Conservation (phyloP, 2,797 vertebrate species). For the Periophthalmus magnuspinnatus region DNA sequence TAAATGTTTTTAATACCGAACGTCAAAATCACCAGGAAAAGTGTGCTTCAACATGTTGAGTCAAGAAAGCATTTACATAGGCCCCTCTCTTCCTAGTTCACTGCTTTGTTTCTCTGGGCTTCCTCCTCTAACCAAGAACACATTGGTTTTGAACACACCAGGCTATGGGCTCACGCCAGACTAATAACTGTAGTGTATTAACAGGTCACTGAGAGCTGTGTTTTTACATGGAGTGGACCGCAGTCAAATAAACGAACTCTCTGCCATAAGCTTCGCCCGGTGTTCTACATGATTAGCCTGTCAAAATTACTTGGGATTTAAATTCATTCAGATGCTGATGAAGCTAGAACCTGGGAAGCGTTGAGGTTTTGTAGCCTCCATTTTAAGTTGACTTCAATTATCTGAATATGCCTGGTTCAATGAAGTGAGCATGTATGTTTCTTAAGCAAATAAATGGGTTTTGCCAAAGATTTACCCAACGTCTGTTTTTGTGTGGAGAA, state of each 20-base stretch:
- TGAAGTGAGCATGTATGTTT: slow-evolving; percentile 25
- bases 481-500: background rate
- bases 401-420: slow-evolving; percentile 24
- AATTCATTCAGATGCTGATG: slow-evolving; percentile 50
- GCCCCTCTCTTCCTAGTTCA: slow-evolving; percentile 37
- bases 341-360: slow-evolving; percentile 24
- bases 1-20: slow-evolving; percentile 58
- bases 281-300: slow-evolving; percentile 55
- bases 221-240: slow-evolving; percentile 63
- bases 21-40: slow-evolving; percentile 57
- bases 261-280: slow-evolving; percentile 40
- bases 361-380: slow-evolving; percentile 23
- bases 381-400: slow-evolving; percentile 39
- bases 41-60: slow-evolving; percentile 65
- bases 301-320: slow-evolving; percentile 53
- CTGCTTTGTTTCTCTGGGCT: slow-evolving; percentile 52
- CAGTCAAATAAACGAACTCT: slow-evolving; percentile 69
- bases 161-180: slow-evolving; percentile 50
- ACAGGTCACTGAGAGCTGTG: slow-evolving; percentile 61
- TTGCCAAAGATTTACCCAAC: slow-evolving; percentile 7
- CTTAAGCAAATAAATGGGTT: slow-evolving; percentile 32
- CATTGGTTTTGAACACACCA: slow-evolving; percentile 58
- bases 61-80: slow-evolving; percentile 65
- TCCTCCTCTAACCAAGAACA: slow-evolving; percentile 69
- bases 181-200: slow-evolving; percentile 68